Conservation (phyloP, 2,888 invertebrate species). For the Philopedon plagiatum region DNA sequence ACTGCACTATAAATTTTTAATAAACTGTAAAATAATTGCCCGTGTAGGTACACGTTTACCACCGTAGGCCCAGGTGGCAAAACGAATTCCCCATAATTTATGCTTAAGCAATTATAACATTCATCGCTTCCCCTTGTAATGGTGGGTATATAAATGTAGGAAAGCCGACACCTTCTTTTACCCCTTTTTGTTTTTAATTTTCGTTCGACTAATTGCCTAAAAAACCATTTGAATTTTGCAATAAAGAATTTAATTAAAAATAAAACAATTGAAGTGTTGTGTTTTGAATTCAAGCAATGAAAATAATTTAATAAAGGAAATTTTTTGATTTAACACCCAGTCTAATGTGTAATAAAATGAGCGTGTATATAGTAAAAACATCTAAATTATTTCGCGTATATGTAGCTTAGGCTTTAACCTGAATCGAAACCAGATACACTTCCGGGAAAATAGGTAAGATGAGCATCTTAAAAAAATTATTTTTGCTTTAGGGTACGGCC, state of each 20-base stretch:
- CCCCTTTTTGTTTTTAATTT: constrained; percentile 5
- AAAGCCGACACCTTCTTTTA: neutral
- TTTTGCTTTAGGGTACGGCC: too few species aligned
- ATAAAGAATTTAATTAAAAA: neutral
- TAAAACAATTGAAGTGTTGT: neutral
- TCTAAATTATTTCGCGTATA: too few species aligned
- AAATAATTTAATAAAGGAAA: too few species aligned
- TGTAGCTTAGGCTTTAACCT: too few species aligned
- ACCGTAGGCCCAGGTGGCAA: constrained; percentile 13
- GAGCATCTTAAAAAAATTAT: too few species aligned
- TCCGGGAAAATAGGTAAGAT: too few species aligned
- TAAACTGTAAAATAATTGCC: constrained; percentile 18
- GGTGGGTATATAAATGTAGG: neutral
- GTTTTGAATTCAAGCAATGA: too few species aligned
- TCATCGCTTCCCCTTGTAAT: constrained; percentile 19
- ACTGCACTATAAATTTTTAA: constrained; percentile 12
- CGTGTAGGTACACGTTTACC: neutral
- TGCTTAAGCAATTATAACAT: constrained; percentile 19
- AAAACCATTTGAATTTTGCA: neutral
- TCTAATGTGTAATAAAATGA: too few species aligned
- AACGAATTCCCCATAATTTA: constrained; percentile 23
- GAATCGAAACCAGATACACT: too few species aligned
- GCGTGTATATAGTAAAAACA: too few species aligned
- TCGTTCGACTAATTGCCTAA: neutral
- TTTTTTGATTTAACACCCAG: too few species aligned